phyloP scores from a whole-genome alignment of 2,797 vertebrate genomes.

The Columba guinea region DNA sequence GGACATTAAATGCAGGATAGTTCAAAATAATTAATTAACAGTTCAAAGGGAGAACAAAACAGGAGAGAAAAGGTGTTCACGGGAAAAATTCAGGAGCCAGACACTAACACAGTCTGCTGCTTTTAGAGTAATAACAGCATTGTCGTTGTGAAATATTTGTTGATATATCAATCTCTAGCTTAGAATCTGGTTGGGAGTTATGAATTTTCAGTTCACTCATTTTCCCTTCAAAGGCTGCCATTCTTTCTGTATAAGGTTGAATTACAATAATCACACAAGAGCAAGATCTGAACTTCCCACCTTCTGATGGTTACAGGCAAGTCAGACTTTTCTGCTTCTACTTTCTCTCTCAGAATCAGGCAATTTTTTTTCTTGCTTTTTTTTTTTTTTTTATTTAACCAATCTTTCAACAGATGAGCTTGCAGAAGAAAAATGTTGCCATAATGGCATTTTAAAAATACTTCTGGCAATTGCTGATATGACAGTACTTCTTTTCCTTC shows the following conservation, averaged over 20 bases:
- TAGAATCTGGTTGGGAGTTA: slow-evolving; percentile 20
- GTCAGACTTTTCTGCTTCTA: background rate
- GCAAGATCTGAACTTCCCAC: slow-evolving; percentile 35
- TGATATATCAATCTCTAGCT: background rate
- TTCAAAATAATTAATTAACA: background rate
- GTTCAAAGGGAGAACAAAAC: background rate
- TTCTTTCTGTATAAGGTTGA: background rate
- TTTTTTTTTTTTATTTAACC: background rate
- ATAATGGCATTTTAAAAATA: slow-evolving; percentile 62
- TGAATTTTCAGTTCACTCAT: background rate
- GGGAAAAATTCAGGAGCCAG: background rate
- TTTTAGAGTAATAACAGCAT: background rate
- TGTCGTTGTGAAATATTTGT: background rate
- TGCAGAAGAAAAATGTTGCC: background rate
- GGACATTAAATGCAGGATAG: background rate
- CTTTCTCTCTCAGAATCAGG: slow-evolving; percentile 1
- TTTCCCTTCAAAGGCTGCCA: slow-evolving; percentile 5
- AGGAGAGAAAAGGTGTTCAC: background rate
- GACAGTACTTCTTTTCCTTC: slow-evolving; percentile 43
- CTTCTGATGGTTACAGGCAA: background rate
- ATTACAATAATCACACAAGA: slow-evolving; percentile 9
- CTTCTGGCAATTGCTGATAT: slow-evolving; percentile 16
- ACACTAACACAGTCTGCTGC: background rate
- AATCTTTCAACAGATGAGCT: slow-evolving; percentile 6
- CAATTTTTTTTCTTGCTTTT: background rate